A percentile compares a stretch with the other conserved stretches of the same genome.
phyloP scores from a whole-genome alignment of 2,888 invertebrate species.

The Drosophila mimetica region DNA sequence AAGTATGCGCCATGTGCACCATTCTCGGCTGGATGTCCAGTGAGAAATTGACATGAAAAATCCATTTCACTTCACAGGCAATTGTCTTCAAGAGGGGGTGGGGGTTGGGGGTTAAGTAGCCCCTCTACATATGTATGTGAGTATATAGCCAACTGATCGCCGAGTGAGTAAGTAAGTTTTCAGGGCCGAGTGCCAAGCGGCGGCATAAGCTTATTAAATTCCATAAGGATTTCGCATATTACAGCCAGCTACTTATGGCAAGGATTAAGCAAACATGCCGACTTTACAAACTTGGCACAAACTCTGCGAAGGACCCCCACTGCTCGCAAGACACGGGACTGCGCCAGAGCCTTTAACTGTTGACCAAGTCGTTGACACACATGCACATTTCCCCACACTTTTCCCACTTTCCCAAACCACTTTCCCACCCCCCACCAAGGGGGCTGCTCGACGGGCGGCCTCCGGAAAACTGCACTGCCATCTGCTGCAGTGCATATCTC shows the following conservation, averaged over 20 bases:
- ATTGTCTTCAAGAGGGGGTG: constrained; percentile 13
- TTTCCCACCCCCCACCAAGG: background rate
- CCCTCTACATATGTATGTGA: no score
- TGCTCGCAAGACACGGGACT: constrained; percentile 23
- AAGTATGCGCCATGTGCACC: constrained; percentile 16
- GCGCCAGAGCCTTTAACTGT: constrained; percentile 71
- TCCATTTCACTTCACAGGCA: constrained; percentile 19
- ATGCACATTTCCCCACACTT: constrained; percentile 43
- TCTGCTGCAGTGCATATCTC: background rate
- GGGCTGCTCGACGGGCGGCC: constrained; percentile 7
- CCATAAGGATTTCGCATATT: constrained; percentile 68
- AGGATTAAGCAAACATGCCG: constrained; percentile 70
- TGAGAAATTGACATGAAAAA: constrained; percentile 34
- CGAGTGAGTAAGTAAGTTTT: constrained; percentile 13
- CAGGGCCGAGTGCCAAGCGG: constrained; percentile 31
- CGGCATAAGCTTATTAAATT: constrained; percentile 72
- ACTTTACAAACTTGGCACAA: constrained; percentile 62
- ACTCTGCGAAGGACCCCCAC: constrained; percentile 5
- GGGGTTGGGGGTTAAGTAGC: background rate
- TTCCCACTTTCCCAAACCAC: background rate
- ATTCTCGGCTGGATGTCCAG: constrained; percentile 5
- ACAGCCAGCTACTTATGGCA: constrained; percentile 67
- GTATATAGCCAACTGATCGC: no score
- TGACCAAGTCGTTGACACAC: constrained; percentile 81
- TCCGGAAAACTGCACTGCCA: background rate